Base-by-base conservation (phyloP, 2,888 invertebrate species). In the Diaphora mendica region DNA sequence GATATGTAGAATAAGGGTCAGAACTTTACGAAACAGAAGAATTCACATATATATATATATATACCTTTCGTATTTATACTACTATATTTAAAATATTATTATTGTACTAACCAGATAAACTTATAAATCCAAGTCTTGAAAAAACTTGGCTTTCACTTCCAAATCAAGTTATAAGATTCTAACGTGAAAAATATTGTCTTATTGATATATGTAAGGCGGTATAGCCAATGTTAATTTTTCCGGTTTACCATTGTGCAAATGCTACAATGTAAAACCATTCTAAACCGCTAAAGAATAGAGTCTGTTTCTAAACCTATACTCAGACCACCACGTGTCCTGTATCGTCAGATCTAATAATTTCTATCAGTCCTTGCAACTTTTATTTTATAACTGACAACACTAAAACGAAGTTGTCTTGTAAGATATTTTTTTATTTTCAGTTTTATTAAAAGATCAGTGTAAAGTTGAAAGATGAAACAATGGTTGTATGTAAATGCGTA, bases 321-420 rank as follows among this genome's bases (percentile, higher is more conserved):
- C 64, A 72, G 70, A 70, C 77, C 69, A 79, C 70, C 59, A 71
- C 62, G 68, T 71, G 72, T 79, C 84, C 79, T 79, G 78, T 79
- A 84, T 79, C 76, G 66, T 86, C 88, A 87, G 87, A 87, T 87
- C 87, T 77, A 79, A 85, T 81, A 80, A 82, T 82, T 84, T 76
- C 83, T 84, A 87, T 87, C 88, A 88, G 88, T 88, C 85, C 82
- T 74, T 82, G 59, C 55, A 68, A 42, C 13, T 30, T 59, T n/a
- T n/a, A n/a, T n/a, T 17, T 30, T 62, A 17, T 30, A 62, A 15
- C 62, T 30, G 62, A 62, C 62, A 62, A 62, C 30, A 62, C 15
- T 30, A 62, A 55, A 62, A 62, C 26, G 26, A 62, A 62, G 62
- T 62, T 62, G 30, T 17, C 62, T 17, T 30, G 5, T 62, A 17